Percentiles rank a stretch among this genome's conserved stretches.
phyloP scores from a whole-genome alignment of 2,113 vertebrate species.

The Poicephalus gulielmi region DNA sequence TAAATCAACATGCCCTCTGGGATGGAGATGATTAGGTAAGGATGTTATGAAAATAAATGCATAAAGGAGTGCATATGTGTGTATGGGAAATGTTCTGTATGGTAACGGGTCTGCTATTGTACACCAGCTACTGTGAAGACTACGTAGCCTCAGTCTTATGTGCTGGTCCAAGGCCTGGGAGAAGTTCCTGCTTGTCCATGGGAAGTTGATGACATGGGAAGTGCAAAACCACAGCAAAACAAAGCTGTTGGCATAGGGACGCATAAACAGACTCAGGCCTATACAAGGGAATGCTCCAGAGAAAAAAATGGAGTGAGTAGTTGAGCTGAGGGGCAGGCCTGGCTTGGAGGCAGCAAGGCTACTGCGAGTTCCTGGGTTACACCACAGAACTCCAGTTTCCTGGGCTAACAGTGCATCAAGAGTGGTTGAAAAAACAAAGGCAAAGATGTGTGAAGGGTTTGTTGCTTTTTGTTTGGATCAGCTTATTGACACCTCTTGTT shows the following conservation, averaged over 20 bases:
- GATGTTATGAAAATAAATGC: not conserved
- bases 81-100: not conserved
- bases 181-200: not conserved
- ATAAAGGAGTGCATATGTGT: fast-evolving
- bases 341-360: not conserved
- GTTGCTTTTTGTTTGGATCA: not conserved
- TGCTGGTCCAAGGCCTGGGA: not conserved
- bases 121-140: not conserved
- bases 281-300: not conserved
- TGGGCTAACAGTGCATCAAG: not conserved
- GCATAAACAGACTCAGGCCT: not conserved
- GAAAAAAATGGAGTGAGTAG: not conserved
- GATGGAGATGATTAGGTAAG: not conserved
- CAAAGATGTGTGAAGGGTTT: not conserved
- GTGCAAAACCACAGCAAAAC: not conserved
- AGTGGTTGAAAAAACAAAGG: not conserved
- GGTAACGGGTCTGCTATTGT: fast-evolving
- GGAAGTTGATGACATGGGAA: not conserved
- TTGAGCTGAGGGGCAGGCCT: not conserved
- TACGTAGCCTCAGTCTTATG: not conserved
- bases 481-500: not conserved
- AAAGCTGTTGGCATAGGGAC: not conserved
- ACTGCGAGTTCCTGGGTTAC: not conserved
- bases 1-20: not conserved
- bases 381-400: not conserved